A percentile compares a stretch with the other conserved stretches of the same genome.
These are phyloP conservation scores for Verasper variegatus DNA, from an alignment of 2,113 vertebrate genomes.

Conservation along the genomic window DNA sequence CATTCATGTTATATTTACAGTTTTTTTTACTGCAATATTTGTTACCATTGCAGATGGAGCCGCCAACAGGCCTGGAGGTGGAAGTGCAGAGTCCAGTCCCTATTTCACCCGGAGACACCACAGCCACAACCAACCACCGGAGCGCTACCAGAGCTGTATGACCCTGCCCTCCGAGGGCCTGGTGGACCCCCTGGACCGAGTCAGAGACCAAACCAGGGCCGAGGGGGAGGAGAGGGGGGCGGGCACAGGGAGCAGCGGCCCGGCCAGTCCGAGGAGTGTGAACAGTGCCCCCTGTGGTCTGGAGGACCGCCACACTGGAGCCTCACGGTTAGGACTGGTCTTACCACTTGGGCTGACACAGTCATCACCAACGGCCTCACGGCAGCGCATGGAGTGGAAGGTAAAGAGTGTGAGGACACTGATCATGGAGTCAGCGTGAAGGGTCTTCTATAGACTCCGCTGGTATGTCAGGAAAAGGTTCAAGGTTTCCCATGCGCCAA, in stretches of 20 bases:
- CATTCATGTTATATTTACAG: background rate
- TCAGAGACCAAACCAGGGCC: slow-evolving; percentile 28
- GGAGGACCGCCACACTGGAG: slow-evolving; percentile 13
- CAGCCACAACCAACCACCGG: slow-evolving; percentile 46
- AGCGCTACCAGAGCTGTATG: slow-evolving; percentile 85
- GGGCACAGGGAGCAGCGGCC: slow-evolving; percentile 43
- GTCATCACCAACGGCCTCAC: slow-evolving; percentile 55
- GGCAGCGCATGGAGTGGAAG: slow-evolving; percentile 87
- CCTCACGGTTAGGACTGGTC: slow-evolving; percentile 62
- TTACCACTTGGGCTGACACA: slow-evolving; percentile 53
- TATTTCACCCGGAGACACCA: slow-evolving; percentile 80
- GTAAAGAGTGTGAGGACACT: slow-evolving; percentile 13
- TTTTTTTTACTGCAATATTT: background rate
- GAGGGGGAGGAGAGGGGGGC: slow-evolving; percentile 45
- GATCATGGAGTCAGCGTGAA: too few species aligned
- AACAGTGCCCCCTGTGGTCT: slow-evolving; percentile 69
- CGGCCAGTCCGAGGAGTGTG: slow-evolving; percentile 74
- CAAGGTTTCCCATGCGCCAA: too few species aligned
- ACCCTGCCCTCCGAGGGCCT: slow-evolving; percentile 72
- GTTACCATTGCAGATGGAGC: slow-evolving; percentile 27
- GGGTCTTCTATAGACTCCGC: too few species aligned
- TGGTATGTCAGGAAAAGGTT: too few species aligned
- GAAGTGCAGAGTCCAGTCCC: slow-evolving; percentile 82
- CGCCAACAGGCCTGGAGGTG: slow-evolving; percentile 40
- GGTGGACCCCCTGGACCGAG: slow-evolving; percentile 56